These are phyloP conservation scores for Microctonus hyperodae DNA, from an alignment of 2,888 invertebrate species.

Conservation along the genomic window DNA sequence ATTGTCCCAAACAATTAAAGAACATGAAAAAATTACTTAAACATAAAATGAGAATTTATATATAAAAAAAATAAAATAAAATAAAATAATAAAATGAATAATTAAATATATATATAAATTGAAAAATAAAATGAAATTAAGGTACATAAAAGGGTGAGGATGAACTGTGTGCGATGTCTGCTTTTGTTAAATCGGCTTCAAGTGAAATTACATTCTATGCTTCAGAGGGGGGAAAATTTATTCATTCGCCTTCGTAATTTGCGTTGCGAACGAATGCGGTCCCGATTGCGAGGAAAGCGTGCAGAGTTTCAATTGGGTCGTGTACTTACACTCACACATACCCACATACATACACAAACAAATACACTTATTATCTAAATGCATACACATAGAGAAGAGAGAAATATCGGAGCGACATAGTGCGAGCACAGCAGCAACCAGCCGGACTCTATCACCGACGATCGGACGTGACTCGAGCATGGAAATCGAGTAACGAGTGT, in stretches of 20 bases:
- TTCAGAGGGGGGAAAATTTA: slow-evolving; percentile 26
- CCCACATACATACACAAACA: background rate
- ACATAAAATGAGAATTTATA: background rate
- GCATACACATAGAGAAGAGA: background rate
- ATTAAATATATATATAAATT: background rate
- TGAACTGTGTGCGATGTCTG: background rate
- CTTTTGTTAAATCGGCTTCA: slow-evolving; percentile 8
- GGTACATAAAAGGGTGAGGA: background rate
- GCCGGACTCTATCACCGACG: slow-evolving; percentile 30
- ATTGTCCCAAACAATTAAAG: no score
- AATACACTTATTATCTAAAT: background rate
- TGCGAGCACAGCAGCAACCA: slow-evolving; percentile 1
- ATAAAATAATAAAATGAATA: background rate
- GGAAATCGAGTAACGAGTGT: slow-evolving; percentile 32
- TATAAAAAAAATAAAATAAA: background rate
- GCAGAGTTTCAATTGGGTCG: slow-evolving; percentile 33
- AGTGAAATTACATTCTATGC: slow-evolving; percentile 16
- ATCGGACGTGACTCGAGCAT: slow-evolving; percentile 34
- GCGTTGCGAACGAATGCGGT: slow-evolving; percentile 28
- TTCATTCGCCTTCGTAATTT: slow-evolving; percentile 30
- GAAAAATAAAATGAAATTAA: background rate
- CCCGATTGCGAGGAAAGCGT: slow-evolving; percentile 30
- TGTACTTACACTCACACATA: background rate
- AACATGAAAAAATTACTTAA: background rate
- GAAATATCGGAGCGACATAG: background rate